phyloP scores from a whole-genome alignment of 2,797 vertebrate genomes.

The Carapus acus region DNA sequence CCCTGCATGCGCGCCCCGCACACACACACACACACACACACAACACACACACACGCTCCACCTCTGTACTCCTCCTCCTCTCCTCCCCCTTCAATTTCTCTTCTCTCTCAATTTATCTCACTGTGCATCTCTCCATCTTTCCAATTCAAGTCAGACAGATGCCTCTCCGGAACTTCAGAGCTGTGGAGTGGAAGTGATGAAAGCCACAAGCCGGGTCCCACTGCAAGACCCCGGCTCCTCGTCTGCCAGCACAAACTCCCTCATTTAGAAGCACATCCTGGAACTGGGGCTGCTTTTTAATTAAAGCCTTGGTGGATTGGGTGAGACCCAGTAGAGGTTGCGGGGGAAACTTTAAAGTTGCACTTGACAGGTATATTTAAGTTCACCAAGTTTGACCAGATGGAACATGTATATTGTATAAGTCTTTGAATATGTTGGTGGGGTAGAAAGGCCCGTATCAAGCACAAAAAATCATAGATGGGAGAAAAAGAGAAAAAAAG shows the following conservation, averaged over 20 bases:
- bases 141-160: slow-evolving; percentile 71
- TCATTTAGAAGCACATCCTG: slow-evolving; percentile 71
- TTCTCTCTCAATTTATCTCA: slow-evolving; percentile 56
- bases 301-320: slow-evolving; percentile 76
- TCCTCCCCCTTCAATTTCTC: slow-evolving; percentile 54
- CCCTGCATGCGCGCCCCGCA: too few species aligned
- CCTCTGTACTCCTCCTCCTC: slow-evolving; percentile 1
- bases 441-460: slow-evolving; percentile 61
- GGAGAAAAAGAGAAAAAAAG: slow-evolving; percentile 23
- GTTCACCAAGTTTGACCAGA: slow-evolving; percentile 76
- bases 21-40: too few species aligned
- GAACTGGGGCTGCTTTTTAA: slow-evolving; percentile 73
- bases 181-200: slow-evolving; percentile 72
- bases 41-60: slow-evolving; percentile 27
- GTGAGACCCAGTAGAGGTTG: slow-evolving; percentile 62
- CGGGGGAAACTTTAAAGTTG: slow-evolving; percentile 69
- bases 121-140: slow-evolving; percentile 60
- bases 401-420: slow-evolving; percentile 75
- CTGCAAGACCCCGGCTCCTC: slow-evolving; percentile 69
- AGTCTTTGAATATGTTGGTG: slow-evolving; percentile 66
- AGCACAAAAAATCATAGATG: slow-evolving; percentile 51
- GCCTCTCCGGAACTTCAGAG: slow-evolving; percentile 72
- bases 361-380: slow-evolving; percentile 78
- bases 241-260: slow-evolving; percentile 67
- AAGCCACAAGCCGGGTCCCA: slow-evolving; percentile 73